A percentile compares a stretch with the other conserved stretches of the same genome.
Evolutionary conservation across 37 sponge, comb jelly and placozoan genomes (phyloP).

Genomic region (Crambe crambe): DNA sequence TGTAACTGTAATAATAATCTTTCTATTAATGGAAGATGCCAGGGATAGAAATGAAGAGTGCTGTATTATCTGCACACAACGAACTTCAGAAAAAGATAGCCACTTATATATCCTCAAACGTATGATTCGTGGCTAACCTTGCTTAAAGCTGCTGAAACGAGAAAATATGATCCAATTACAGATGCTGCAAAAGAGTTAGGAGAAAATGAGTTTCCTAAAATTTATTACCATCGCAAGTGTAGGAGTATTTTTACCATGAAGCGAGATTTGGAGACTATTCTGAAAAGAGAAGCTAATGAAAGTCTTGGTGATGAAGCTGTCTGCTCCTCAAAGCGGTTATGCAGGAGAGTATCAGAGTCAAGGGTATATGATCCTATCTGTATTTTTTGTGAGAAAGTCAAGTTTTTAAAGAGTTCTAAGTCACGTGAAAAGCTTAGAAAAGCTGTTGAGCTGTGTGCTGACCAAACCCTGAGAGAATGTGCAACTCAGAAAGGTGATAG

Average conservation of each 20-base stretch:
- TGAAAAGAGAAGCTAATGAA: neutral
- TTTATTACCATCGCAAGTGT: neutral
- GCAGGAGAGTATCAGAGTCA: constrained; percentile 6
- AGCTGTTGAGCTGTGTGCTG: neutral
- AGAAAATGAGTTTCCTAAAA: neutral
- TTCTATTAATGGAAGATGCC: neutral
- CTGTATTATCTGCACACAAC: neutral
- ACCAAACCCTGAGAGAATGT: neutral
- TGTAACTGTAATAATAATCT: neutral
- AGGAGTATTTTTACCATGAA: neutral
- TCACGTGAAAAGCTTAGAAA: neutral
- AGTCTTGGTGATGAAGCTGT: neutral
- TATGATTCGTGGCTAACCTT: neutral
- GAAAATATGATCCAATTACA: neutral
- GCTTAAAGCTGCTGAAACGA: neutral
- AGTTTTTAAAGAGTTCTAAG: neutral
- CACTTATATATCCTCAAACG: too few relatives aligned
- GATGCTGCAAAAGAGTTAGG: neutral
- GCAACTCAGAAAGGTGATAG: constrained; percentile 4
- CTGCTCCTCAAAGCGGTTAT: neutral
- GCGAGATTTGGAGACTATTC: neutral
- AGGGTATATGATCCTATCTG: neutral
- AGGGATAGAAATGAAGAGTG: neutral
- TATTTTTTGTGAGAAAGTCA: neutral
- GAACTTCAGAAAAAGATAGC: neutral